A percentile compares a stretch with the other conserved stretches of the same genome.
These are phyloP conservation scores for Latheticus oryzae DNA, from an alignment of 2,888 invertebrate species.

Conservation along the genomic window DNA sequence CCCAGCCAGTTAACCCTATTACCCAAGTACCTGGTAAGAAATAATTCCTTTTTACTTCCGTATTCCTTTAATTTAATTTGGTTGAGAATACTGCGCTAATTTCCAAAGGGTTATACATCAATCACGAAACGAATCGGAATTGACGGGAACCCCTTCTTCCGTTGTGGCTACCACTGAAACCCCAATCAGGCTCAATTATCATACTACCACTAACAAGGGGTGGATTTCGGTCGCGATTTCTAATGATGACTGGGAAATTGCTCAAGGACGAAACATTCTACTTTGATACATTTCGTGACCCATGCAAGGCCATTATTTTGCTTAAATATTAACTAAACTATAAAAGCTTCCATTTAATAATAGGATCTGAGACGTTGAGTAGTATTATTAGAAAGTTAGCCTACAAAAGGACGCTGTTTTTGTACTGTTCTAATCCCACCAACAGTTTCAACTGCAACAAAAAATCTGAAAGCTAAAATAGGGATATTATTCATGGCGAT, in stretches of 20 bases:
- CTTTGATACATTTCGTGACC: conserved; percentile 6
- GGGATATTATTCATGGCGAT: too few species aligned
- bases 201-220: conserved; percentile 54
- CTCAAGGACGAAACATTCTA: conserved; percentile 14
- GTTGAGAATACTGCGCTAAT: conserved; percentile 33
- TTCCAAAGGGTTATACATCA: conserved; percentile 47
- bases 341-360: not conserved
- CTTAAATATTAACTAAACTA: conserved; percentile 3
- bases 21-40: conserved; percentile 30
- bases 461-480: too few species aligned
- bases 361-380: too few species aligned
- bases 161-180: conserved; percentile 59
- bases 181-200: conserved; percentile 65
- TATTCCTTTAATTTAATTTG: conserved; percentile 45
- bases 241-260: conserved; percentile 2
- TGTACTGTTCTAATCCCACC: too few species aligned
- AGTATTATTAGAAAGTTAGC: too few species aligned
- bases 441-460: too few species aligned
- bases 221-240: conserved; percentile 20
- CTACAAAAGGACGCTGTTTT: too few species aligned
- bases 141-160: conserved; percentile 51
- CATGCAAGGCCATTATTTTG: conserved; percentile 19
- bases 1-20: conserved; percentile 49
- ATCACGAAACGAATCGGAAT: conserved; percentile 57
- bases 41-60: conserved; percentile 26